A percentile compares a stretch with the other conserved stretches of the same genome.
phyloP scores from a whole-genome alignment of 53 echinoderm and acorn worm genomes.

The Paracentrotus lividus region DNA sequence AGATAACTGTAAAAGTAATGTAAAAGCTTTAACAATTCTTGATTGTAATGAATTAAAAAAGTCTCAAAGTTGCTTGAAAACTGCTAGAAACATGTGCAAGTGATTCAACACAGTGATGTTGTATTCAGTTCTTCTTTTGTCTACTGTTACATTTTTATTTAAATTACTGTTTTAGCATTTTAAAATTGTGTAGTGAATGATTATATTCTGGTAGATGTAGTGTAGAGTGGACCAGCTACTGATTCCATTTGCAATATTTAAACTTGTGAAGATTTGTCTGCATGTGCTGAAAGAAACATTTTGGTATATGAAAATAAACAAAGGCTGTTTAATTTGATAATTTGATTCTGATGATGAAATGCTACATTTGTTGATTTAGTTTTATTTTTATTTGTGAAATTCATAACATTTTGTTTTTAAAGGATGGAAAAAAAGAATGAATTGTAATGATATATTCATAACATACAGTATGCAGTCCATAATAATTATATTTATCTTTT shows the following conservation, averaged over 20 bases:
- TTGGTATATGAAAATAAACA: background rate
- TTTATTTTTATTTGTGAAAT: background rate
- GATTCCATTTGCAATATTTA: slow-evolving; percentile 33
- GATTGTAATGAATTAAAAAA: background rate
- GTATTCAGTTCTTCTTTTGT: background rate
- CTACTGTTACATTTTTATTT: background rate
- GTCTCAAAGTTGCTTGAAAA: background rate
- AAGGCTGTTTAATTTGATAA: background rate
- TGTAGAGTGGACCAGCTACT: background rate
- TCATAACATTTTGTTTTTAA: background rate
- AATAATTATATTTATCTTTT: background rate
- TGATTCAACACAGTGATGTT: background rate
- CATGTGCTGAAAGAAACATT: background rate
- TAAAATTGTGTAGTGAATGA: background rate
- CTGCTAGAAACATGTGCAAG: background rate
- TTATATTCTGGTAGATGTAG: background rate
- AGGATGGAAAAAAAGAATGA: background rate
- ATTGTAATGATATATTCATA: background rate
- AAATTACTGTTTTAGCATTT: background rate
- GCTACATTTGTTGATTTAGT: background rate
- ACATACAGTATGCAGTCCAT: background rate
- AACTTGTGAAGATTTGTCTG: background rate
- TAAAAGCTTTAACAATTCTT: too few relatives aligned
- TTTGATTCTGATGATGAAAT: background rate
- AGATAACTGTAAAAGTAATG: background rate